Evolutionary conservation across 2,797 vertebrate species (phyloP).

Genomic region (Enteromius unitaeniatus): DNA sequence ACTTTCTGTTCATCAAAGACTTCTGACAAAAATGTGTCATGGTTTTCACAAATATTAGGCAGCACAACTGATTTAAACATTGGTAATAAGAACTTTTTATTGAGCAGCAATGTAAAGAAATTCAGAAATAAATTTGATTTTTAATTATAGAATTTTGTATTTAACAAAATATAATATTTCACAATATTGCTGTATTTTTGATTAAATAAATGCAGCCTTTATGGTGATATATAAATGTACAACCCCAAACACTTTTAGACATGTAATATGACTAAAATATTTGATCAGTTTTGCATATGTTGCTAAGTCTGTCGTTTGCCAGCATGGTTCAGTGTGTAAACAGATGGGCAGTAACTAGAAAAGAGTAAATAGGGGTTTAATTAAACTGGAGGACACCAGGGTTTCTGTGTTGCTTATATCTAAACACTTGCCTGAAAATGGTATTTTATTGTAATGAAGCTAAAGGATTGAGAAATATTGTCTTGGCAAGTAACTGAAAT

Average conservation of each 20-base stretch:
- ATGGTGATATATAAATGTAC: not conserved
- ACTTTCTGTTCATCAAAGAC: not conserved
- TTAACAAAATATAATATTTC: not conserved
- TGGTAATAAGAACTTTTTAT: not conserved
- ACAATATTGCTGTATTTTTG: not conserved
- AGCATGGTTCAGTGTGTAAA: slow-evolving; percentile 12
- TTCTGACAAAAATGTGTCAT: not conserved
- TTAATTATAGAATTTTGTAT: too few relatives aligned
- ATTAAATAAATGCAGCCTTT: not conserved
- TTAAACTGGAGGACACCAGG: not conserved
- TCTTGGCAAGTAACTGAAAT: not conserved
- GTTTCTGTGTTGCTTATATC: not conserved
- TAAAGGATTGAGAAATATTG: too few relatives aligned
- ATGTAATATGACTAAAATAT: not conserved
- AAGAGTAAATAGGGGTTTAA: slow-evolving; percentile 16
- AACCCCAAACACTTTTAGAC: not conserved
- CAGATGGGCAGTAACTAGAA: slow-evolving; percentile 20
- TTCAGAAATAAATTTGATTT: not conserved
- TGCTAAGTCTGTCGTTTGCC: not conserved
- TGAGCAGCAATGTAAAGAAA: not conserved
- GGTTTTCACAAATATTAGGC: not conserved
- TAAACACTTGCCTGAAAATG: not conserved
- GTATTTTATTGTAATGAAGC: not conserved
- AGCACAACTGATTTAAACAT: not conserved
- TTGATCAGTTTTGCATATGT: slow-evolving; percentile 6